These are phyloP conservation scores for Meloe dianella DNA, from an alignment of 2,888 invertebrate species.

Conservation along the genomic window DNA sequence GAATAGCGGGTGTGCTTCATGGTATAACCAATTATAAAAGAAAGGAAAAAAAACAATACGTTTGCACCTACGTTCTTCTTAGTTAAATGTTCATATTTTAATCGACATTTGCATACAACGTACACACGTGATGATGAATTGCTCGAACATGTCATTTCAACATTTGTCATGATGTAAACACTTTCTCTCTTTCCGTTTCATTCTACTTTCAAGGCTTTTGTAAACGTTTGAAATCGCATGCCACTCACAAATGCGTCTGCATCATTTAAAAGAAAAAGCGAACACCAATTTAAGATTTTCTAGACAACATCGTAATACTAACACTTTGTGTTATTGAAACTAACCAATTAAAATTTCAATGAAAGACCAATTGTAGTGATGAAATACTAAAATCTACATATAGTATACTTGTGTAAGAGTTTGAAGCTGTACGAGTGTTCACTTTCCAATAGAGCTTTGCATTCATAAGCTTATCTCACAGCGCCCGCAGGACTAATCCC, in stretches of 20 bases:
- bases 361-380: conserved; percentile 1
- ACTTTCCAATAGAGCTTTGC: conserved; percentile 47
- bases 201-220: neutral
- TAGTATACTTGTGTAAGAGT: conserved; percentile 9
- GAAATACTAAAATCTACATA: neutral
- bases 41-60: conserved; percentile 14
- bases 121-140: conserved; percentile 23
- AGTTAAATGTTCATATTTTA: conserved; percentile 15
- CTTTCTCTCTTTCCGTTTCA: neutral
- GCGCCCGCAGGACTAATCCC: conserved; percentile 49
- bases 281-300: no score
- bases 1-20: conserved; percentile 10
- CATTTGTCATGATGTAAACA: conserved; percentile 3
- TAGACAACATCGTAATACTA: neutral
- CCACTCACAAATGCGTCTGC: neutral
- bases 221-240: neutral
- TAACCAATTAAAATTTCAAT: conserved; percentile 9
- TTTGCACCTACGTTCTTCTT: conserved; percentile 21
- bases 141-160: conserved; percentile 23
- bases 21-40: neutral
- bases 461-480: conserved; percentile 49
- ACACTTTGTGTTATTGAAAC: neutral
- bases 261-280: neutral
- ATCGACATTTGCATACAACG: conserved; percentile 28
- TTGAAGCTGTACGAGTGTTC: conserved; percentile 35